phyloP scores from a whole-genome alignment of 2,888 invertebrate species.

The Parnassius apollo region DNA sequence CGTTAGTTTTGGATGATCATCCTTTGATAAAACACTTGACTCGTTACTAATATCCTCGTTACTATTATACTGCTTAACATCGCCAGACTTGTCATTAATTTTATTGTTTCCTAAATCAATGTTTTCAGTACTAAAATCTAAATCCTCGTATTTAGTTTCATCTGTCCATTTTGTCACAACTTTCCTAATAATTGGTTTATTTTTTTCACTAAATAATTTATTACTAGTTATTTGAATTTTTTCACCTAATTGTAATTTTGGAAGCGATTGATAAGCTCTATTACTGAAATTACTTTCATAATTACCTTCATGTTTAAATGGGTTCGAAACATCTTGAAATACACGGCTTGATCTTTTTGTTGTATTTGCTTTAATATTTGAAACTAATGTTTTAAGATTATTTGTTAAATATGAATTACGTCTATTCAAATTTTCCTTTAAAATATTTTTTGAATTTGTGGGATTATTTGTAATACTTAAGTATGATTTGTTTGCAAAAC shows the following conservation, averaged over 20 bases:
- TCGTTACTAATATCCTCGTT: constrained; percentile 37
- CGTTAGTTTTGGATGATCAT: constrained; percentile 39
- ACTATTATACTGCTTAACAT: constrained; percentile 37
- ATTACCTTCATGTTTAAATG: constrained; percentile 19
- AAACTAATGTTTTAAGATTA: constrained; percentile 16
- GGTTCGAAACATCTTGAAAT: constrained; percentile 27
- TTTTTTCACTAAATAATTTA: constrained; percentile 33
- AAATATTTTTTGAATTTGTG: constrained; percentile 9
- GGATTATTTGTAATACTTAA: constrained; percentile 2
- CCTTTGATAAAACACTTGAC: constrained; percentile 35
- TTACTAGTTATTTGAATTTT: constrained; percentile 36
- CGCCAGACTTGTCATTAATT: constrained; percentile 34
- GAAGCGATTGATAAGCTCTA: constrained; percentile 3
- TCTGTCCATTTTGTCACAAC: constrained; percentile 79
- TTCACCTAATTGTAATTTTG: constrained; percentile 20
- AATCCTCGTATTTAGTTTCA: constrained; percentile 65
- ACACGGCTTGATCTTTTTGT: constrained; percentile 38
- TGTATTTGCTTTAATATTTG: constrained; percentile 25
- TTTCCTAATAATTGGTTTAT: constrained; percentile 64
- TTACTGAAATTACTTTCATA: constrained; percentile 15
- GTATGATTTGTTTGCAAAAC: constrained; percentile 34
- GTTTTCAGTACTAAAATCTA: constrained; percentile 65
- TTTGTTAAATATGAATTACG: neutral
- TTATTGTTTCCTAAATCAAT: constrained; percentile 42
- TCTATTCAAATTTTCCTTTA: constrained; percentile 10